Base-by-base conservation (phyloP, 1,140 invertebrate genomes). In the Sesamia nonagrioides region DNA sequence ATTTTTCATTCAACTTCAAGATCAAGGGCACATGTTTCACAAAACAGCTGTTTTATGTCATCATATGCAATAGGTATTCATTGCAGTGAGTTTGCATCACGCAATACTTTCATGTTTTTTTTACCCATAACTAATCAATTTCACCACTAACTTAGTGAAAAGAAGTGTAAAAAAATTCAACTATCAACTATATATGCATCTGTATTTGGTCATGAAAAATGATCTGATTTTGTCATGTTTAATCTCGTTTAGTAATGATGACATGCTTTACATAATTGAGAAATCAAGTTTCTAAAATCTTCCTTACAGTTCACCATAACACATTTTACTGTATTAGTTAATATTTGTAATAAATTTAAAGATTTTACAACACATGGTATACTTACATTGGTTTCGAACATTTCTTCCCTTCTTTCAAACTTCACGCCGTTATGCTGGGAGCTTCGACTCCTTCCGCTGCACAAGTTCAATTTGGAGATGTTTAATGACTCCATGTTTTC, bases 391-490 rank as follows among this genome's bases (percentile, higher is more conserved):
- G 86, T 81, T 71, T 93, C 90, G 17, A 89, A 79, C 80, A 90
- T 91, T 35, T 84, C 77, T 72, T 91, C 90, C 0, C 85, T 66
- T 77, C 84, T 78, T 40, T 90, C 88, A 27, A 82, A 73, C 81
- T 91, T 91, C 58, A 87, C 68, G 37, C 78, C 83, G 61, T 83
- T 90, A 33, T 93, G 88, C 58, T 77, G 83, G 42, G 85, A 81
- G 21, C 83, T 82, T 50, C 86, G 87, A 78, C 82, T 92, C 68
- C 90, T 83, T 8, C 92, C 90, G 78, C 89, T 94, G 21, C 89
- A 92, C 54, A 94, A 85, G 73, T 94, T 94, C 35, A 94, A 82
- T 73, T 91, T 91, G 45, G 91, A 92, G 87, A 94, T 94, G 79
- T 93, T 94, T 71, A 93, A 86, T 77, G 91, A 89, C 82, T 92